A percentile compares a stretch with the other conserved stretches of the same genome.
These are phyloP conservation scores for Chelmon rostratus DNA, from an alignment of 2,797 vertebrate species.

Conservation along the genomic window DNA sequence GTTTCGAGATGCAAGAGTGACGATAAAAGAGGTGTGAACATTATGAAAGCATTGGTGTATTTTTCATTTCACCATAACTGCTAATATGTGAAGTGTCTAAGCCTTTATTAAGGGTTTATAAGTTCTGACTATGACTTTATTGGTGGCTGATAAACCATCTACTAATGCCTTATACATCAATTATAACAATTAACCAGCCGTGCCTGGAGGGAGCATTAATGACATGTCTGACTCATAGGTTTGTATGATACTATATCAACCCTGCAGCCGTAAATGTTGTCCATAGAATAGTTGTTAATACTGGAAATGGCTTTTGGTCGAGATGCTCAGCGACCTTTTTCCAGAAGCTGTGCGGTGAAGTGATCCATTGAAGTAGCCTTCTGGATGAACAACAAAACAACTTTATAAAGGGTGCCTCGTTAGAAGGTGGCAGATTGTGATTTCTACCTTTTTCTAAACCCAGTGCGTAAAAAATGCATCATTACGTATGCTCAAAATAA, in stretches of 20 bases:
- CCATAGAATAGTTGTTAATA: background rate
- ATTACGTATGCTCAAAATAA: background rate
- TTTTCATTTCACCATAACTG: slow-evolving; percentile 20
- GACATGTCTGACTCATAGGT: background rate
- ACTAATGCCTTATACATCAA: background rate
- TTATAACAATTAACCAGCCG: background rate
- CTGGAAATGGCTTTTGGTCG: background rate
- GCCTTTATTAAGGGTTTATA: background rate
- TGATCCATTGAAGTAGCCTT: background rate
- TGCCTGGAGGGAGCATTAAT: background rate
- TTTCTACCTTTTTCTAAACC: background rate
- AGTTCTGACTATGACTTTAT: background rate
- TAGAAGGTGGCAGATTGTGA: background rate
- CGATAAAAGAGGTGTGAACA: slow-evolving; percentile 7
- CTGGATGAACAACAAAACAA: background rate
- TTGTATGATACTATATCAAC: background rate
- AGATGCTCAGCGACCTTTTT: background rate
- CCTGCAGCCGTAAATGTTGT: background rate
- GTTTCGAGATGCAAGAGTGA: background rate
- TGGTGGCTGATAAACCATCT: background rate
- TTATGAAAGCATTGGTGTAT: slow-evolving; percentile 20
- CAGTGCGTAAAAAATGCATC: background rate
- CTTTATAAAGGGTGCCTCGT: background rate
- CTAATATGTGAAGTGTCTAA: background rate
- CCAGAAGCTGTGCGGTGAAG: background rate